These are phyloP conservation scores for Eriocheir sinensis DNA, from an alignment of 1,140 invertebrate species.

Conservation along the genomic window DNA sequence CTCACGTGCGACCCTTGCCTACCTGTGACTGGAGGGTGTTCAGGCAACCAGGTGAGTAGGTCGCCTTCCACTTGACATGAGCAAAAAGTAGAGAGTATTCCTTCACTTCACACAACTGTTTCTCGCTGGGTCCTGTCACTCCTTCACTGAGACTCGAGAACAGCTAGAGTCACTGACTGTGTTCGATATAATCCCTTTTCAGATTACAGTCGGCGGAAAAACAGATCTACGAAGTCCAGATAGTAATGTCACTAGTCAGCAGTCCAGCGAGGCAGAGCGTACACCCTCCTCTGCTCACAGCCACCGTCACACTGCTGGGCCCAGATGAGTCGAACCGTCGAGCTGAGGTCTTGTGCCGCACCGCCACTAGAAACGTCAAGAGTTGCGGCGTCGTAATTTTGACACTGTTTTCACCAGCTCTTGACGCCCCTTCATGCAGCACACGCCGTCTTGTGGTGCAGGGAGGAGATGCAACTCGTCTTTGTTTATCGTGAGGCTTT, in stretches of 20 bases:
- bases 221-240: not conserved
- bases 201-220: not conserved
- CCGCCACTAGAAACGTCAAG: not conserved
- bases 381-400: not conserved
- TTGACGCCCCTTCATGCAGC: not conserved
- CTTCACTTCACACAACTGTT: not conserved
- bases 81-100: not conserved
- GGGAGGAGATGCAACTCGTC: not conserved
- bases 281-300: not conserved
- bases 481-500: not conserved
- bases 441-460: not conserved
- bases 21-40: not conserved
- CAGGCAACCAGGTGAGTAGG: not conserved
- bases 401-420: not conserved
- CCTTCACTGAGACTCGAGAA: not conserved
- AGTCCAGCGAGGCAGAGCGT: not conserved
- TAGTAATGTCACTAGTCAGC: not conserved
- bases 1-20: not conserved
- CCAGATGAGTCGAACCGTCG: not conserved
- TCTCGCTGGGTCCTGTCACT: not conserved
- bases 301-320: not conserved
- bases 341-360: conserved; percentile 14
- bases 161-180: conserved; percentile 11
- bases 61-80: conserved; percentile 13
- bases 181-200: conserved; percentile 1